Evolutionary conservation across 2,113 vertebrate species (phyloP).

Genomic region (Haliaeetus leucogaster): DNA sequence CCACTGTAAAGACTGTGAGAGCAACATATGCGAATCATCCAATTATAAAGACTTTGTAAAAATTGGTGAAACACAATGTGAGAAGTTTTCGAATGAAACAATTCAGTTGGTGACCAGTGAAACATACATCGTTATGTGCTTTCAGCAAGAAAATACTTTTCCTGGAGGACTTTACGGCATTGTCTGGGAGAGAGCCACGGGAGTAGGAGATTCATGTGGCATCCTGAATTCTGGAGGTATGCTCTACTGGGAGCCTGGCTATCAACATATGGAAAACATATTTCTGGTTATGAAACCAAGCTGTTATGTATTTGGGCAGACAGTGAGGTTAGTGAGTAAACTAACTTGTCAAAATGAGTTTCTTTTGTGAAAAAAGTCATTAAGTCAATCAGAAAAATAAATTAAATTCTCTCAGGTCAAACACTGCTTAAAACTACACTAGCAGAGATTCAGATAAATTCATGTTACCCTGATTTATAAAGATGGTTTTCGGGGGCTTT

Average conservation of each 20-base stretch:
- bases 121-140: not conserved
- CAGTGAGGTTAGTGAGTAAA: not conserved
- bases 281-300: not conserved
- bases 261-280: not conserved
- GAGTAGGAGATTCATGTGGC: not conserved
- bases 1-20: not conserved
- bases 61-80: accelerated
- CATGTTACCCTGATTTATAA: not conserved
- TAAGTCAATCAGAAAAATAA: not conserved
- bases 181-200: accelerated
- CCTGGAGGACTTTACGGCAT: not conserved
- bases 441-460: not conserved
- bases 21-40: accelerated
- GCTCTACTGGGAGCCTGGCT: not conserved
- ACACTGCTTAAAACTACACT: not conserved
- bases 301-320: not conserved
- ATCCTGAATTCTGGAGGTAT: not conserved
- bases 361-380: not conserved
- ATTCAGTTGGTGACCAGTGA: accelerated
- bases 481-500: accelerated
- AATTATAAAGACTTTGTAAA: accelerated
- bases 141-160: not conserved
- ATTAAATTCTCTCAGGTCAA: not conserved
- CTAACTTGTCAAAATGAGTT: not conserved
- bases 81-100: accelerated